These are phyloP conservation scores for Pseudochaenichthys georgianus DNA, from an alignment of 2,797 vertebrate genomes.

Conservation along the genomic window DNA sequence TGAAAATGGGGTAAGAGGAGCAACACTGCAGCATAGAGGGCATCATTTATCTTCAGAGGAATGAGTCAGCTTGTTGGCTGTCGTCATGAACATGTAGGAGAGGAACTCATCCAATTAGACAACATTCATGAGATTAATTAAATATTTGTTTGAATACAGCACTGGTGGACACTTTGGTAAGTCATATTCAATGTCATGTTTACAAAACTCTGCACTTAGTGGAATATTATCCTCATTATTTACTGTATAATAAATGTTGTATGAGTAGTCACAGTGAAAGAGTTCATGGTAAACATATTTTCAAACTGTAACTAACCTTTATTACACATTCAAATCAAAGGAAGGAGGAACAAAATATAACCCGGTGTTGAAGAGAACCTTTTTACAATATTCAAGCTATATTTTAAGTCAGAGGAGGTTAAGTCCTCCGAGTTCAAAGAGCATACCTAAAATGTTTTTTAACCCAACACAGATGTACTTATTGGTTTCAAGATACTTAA, in stretches of 20 bases:
- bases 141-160: not conserved
- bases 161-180: not conserved
- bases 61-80: not conserved
- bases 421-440: conserved; percentile 11
- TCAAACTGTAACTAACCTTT: conserved; percentile 3
- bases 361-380: conserved; percentile 12
- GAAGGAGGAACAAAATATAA: not conserved
- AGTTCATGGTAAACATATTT: conserved; percentile 13
- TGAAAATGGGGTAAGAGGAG: not conserved
- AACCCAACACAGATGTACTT: not conserved
- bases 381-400: conserved; percentile 12
- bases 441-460: conserved; percentile 39
- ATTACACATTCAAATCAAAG: conserved; percentile 4
- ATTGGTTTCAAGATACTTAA: conserved; percentile 15
- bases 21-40: not conserved
- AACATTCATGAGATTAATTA: not conserved
- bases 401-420: conserved; percentile 11
- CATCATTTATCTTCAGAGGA: not conserved
- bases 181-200: not conserved
- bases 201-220: not conserved
- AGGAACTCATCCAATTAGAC: not conserved
- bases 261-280: not conserved
- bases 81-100: not conserved
- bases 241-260: not conserved
- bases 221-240: not conserved